Evolutionary conservation across 2,797 vertebrate species (phyloP).

Genomic region (Gallinago nigripennis): DNA sequence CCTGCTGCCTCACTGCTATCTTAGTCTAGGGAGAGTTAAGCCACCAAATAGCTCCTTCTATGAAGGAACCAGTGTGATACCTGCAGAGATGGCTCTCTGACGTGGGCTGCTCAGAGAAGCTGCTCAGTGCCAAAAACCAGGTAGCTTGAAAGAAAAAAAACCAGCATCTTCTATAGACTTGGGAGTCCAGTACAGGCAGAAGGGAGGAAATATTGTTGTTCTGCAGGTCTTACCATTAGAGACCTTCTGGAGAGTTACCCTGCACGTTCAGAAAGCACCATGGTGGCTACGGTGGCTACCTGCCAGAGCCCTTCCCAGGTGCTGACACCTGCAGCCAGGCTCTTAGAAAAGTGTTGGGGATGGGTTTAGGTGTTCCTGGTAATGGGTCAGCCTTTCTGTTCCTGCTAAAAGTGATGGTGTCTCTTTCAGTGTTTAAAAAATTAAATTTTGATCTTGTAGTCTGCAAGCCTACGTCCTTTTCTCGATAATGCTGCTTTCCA

Average conservation of each 20-base stretch:
- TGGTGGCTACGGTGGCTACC: neutral
- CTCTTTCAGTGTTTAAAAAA: neutral
- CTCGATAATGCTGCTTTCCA: neutral
- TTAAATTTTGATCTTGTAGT: neutral
- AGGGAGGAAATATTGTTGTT: neutral
- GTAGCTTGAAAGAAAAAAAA: neutral
- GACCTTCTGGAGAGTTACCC: neutral
- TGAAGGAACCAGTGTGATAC: neutral
- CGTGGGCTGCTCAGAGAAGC: neutral
- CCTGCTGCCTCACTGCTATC: neutral
- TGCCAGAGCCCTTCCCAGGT: neutral
- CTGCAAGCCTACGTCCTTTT: neutral
- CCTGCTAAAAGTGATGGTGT: neutral
- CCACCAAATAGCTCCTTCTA: neutral
- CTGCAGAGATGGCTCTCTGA: neutral
- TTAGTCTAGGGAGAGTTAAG: neutral
- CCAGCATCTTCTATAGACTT: rapidly evolving
- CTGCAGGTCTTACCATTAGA: neutral
- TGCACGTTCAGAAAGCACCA: rapidly evolving
- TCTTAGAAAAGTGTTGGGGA: neutral
- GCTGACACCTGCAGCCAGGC: neutral
- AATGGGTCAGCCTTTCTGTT: neutral
- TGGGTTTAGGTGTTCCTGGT: neutral
- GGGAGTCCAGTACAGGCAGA: neutral
- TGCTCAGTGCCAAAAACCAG: neutral